Evolutionary conservation across 2,113 vertebrate genomes (phyloP).

Genomic region (Ctenodactylus gundi): DNA sequence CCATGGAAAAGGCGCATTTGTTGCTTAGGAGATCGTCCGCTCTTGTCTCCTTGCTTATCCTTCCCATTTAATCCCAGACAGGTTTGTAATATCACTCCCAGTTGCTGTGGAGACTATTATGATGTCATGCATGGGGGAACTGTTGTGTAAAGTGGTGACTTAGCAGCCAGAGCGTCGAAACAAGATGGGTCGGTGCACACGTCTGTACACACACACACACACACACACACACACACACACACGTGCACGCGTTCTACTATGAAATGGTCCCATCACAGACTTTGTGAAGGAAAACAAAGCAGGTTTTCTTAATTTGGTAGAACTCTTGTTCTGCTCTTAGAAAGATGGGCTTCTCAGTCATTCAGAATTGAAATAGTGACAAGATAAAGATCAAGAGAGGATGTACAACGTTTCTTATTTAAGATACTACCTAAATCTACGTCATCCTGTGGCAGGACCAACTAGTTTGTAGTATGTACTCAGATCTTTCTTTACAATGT

Average conservation of each 20-base stretch:
- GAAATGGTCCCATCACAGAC: neutral
- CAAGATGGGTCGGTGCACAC: neutral
- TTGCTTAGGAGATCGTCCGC: constrained; percentile 68
- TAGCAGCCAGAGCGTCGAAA: constrained; percentile 31
- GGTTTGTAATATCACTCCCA: constrained; percentile 66
- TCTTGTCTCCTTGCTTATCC: constrained; percentile 56
- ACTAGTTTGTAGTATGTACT: neutral
- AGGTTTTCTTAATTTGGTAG: constrained; percentile 7
- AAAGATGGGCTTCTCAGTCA: neutral
- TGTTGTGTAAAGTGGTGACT: constrained; percentile 61
- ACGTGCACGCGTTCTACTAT: neutral
- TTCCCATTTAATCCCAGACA: constrained; percentile 59
- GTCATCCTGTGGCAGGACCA: neutral
- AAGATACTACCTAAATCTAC: neutral
- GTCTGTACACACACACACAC: accelerated
- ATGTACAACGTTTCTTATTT: neutral
- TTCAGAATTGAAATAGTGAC: neutral
- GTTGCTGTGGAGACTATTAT: constrained; percentile 62
- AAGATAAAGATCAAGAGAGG: constrained; percentile 11
- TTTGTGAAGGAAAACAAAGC: neutral
- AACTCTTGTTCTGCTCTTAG: neutral
- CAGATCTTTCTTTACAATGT: neutral
- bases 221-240: accelerated
- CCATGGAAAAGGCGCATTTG: constrained; percentile 73
- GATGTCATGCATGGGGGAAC: neutral